These are phyloP conservation scores for Perccottus glenii DNA, from an alignment of 2,113 vertebrate species.

Conservation along the genomic window DNA sequence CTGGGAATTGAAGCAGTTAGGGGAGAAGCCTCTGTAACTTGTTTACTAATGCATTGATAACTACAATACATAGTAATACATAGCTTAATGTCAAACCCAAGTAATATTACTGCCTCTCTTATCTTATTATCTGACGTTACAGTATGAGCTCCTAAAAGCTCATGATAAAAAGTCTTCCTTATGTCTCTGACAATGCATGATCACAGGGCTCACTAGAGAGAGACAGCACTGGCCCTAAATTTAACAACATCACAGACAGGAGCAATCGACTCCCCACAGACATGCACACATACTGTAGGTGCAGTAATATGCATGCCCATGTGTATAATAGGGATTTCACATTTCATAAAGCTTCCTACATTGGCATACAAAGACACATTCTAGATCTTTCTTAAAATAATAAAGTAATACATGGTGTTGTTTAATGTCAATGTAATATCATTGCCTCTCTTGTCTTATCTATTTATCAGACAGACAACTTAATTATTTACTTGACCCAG, in stretches of 20 bases:
- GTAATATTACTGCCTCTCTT: too few relatives aligned
- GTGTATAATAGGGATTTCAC: constrained; percentile 1
- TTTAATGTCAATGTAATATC: not conserved
- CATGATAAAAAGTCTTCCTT: constrained; percentile 48
- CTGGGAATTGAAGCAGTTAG: not conserved
- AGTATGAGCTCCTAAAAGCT: constrained; percentile 51
- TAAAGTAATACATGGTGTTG: too few relatives aligned
- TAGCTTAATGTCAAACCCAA: too few relatives aligned
- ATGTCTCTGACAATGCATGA: constrained; percentile 40
- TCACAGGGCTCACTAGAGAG: constrained; percentile 21
- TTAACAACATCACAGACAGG: constrained; percentile 59
- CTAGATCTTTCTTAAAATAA: too few relatives aligned
- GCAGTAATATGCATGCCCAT: not conserved
- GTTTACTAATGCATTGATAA: too few relatives aligned
- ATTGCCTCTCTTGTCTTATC: not conserved
- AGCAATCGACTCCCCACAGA: constrained; percentile 32
- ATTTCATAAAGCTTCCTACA: too few relatives aligned
- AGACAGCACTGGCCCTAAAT: constrained; percentile 35
- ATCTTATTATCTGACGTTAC: not conserved
- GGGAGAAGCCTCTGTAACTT: not conserved
- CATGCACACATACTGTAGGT: constrained; percentile 3
- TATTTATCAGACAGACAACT: not conserved
- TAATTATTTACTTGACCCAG: not conserved
- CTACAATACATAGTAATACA: too few relatives aligned
- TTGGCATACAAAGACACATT: too few relatives aligned